A percentile compares a stretch with the other conserved stretches of the same genome.
phyloP scores from a whole-genome alignment of 2,888 invertebrate genomes.

The Keiferia lycopersicella region DNA sequence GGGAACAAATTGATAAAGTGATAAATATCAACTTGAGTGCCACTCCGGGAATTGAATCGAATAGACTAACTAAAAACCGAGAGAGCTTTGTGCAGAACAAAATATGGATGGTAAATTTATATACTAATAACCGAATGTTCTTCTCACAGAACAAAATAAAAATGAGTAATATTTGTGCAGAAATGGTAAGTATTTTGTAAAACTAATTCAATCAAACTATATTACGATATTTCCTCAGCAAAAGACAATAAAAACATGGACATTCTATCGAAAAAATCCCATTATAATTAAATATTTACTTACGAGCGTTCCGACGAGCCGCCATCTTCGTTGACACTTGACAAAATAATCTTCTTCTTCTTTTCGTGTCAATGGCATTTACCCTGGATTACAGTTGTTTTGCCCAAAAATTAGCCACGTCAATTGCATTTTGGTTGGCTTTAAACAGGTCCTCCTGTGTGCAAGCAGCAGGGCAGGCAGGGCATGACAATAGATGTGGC shows the following conservation, averaged over 20 bases:
- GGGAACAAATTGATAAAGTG: background rate
- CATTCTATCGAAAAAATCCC: no score
- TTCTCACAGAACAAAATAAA: conserved; percentile 11
- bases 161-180: background rate
- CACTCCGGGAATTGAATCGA: background rate
- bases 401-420: no score
- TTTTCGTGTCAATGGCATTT: no score
- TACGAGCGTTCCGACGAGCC: background rate
- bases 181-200: background rate
- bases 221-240: background rate
- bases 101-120: background rate
- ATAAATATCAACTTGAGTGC: background rate
- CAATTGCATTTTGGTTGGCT: no score
- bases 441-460: no score
- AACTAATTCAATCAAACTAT: background rate
- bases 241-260: background rate
- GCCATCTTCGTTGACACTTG: conserved; percentile 9
- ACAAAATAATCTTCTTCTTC: no score
- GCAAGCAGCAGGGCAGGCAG: no score
- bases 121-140: conserved; percentile 3
- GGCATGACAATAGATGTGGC: no score
- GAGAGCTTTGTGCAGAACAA: background rate
- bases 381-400: no score
- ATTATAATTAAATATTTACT: conserved; percentile 5
- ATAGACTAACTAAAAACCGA: background rate